Evolutionary conservation across 1,140 invertebrate species (phyloP).

Genomic region (Zophobas morio): DNA sequence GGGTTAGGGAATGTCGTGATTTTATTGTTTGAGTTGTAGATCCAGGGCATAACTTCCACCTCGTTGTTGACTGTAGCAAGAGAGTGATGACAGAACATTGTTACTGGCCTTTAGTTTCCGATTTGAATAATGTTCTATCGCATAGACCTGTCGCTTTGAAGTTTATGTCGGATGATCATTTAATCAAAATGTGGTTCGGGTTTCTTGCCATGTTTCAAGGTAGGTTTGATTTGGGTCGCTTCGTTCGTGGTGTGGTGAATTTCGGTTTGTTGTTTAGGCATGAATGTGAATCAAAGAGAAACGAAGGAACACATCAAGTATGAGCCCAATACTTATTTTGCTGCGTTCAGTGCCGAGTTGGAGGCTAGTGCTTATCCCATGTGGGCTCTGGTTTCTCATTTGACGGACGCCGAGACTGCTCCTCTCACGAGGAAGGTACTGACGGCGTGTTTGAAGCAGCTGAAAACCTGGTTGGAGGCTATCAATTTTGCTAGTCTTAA

Average conservation of each 20-base stretch:
- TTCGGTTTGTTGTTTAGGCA: slow-evolving; percentile 73
- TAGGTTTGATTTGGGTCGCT: not conserved
- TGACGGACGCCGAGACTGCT: slow-evolving; percentile 81
- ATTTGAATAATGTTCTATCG: slow-evolving; percentile 97
- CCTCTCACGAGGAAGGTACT: slow-evolving; percentile 83
- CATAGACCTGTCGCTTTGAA: slow-evolving; percentile 91
- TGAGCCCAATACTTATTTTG: slow-evolving; percentile 97
- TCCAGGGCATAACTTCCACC: slow-evolving; percentile 85
- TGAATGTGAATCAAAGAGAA: slow-evolving; percentile 96
- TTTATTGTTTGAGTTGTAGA: slow-evolving; percentile 70
- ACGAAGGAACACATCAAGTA: slow-evolving; percentile 94
- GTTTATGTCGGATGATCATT: slow-evolving; percentile 88
- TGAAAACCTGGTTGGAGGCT: slow-evolving; percentile 90
- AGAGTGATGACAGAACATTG: slow-evolving; percentile 97
- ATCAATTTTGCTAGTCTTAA: slow-evolving; percentile 81
- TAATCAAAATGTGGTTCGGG: slow-evolving; percentile 95
- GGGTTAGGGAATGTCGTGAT: slow-evolving; percentile 5
- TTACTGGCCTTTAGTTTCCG: slow-evolving; percentile 97
- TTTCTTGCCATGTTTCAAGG: slow-evolving; percentile 95
- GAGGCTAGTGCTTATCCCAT: slow-evolving; percentile 97
- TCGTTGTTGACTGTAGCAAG: slow-evolving; percentile 93
- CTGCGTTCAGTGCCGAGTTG: slow-evolving; percentile 95
- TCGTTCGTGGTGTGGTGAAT: not conserved
- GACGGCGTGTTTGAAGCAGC: slow-evolving; percentile 79
- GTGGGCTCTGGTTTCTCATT: slow-evolving; percentile 95